phyloP scores from a whole-genome alignment of 2,888 invertebrate species.

The Arenicola marina region DNA sequence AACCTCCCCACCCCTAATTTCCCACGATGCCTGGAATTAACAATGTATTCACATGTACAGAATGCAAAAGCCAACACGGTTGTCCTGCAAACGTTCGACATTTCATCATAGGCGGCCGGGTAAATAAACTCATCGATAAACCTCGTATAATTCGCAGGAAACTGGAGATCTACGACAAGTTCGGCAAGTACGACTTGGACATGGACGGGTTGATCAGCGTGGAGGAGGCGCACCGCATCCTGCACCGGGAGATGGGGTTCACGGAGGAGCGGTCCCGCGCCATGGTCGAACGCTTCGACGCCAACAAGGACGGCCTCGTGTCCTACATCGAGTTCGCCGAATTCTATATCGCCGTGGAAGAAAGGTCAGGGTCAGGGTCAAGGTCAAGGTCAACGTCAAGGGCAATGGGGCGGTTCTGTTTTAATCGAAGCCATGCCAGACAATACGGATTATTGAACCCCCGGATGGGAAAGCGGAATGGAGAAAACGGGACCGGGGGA shows the following conservation, averaged over 20 bases:
- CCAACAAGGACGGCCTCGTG: slow-evolving; percentile 23
- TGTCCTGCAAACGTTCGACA: neutral
- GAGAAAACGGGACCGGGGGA: too few species aligned
- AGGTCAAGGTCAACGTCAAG: too few species aligned
- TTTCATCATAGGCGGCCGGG: neutral
- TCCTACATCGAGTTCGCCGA: slow-evolving; percentile 31
- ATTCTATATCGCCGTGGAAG: slow-evolving; percentile 28
- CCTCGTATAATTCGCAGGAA: slow-evolving; percentile 20
- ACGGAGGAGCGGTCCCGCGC: slow-evolving; percentile 13
- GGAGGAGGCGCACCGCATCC: slow-evolving; percentile 68
- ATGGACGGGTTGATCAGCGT: slow-evolving; percentile 83
- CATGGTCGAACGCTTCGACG: slow-evolving; percentile 23
- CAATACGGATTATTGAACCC: too few species aligned
- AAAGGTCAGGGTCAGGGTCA: slow-evolving; percentile 22
- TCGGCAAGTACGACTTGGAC: slow-evolving; percentile 70
- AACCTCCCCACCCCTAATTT: too few species aligned
- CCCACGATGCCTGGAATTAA: too few species aligned
- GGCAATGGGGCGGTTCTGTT: too few species aligned
- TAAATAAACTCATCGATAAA: too few species aligned
- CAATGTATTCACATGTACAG: too few species aligned
- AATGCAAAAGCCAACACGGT: neutral
- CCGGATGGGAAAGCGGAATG: too few species aligned
- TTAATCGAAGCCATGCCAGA: too few species aligned
- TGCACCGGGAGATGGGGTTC: slow-evolving; percentile 26
- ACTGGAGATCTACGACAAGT: slow-evolving; percentile 30